Evolutionary conservation across 2,113 vertebrate species (phyloP), one percentile per base, ranked within the genome.

Genomic region (Chaetorhynchus papuensis): DNA sequence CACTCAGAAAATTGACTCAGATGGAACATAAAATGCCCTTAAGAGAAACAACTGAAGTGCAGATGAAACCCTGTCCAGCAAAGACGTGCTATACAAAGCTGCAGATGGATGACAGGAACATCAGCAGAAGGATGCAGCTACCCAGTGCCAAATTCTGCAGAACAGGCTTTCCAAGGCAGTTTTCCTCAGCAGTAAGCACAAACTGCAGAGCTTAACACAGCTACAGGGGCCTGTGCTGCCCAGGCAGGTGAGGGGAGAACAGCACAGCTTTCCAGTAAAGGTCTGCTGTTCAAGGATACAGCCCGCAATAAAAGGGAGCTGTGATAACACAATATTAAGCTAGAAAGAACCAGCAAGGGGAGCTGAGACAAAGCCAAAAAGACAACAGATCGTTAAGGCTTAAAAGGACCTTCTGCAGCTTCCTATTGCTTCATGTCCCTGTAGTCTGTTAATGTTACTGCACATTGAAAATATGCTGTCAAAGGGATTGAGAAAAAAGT

Each of bases 11-110:
- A 95, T 47, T 44, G 84, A 71, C 83, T 83, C 60, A 56, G 79
- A 89, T 79, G 87, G 85, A 96, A 93, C 41, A 86, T 11, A 71
- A 93, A 93, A 94, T 76, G 83, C 76, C 85, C 64, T 84, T 37
- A 94, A 83, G 83, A 90, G 76, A 87, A 35, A 74, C n/a, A 77
- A 76, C 0, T 52, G 71, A 83, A 90, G 85, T 42, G 77, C 79
- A 94, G 88, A 64, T 47, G 83, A 94, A 94, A 64, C 28, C 47
- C 19, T 64, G 83, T 39, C 76, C 93, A 66, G 89, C 42, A 52
- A 64, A 94, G 70, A 66, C 39, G 24, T 0, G 2, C 82, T 54
- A 30, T 27, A 52, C 74, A 72, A 41, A 93, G 83, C 88, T 91
- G 83, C 83, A 91, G 77, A 85, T 52, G 93, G 93, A 83, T 15